A percentile compares a stretch with the other conserved stretches of the same genome.
Evolutionary conservation across 2,888 invertebrate genomes (phyloP).

Genomic region (Acheta domesticus): DNA sequence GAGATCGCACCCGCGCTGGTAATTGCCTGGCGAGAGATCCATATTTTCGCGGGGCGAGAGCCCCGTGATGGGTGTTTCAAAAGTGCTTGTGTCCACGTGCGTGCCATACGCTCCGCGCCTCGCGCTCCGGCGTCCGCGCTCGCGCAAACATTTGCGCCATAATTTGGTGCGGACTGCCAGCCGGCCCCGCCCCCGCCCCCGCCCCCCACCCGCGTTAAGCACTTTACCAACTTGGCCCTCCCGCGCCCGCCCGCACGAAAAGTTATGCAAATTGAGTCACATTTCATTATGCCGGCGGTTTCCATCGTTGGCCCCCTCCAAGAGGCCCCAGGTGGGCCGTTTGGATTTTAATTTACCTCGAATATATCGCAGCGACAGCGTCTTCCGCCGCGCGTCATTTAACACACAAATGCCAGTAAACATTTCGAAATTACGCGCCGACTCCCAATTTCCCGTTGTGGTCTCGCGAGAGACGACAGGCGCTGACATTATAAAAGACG

Average conservation of each 20-base stretch:
- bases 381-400: not conserved
- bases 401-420: not conserved
- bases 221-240: slow-evolving; percentile 4
- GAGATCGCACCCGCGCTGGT: not conserved
- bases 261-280: slow-evolving; percentile 6
- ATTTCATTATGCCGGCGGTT: slow-evolving; percentile 18
- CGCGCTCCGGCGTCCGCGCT: not conserved
- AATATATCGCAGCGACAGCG: not conserved
- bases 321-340: not conserved
- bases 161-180: not conserved
- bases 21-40: not conserved
- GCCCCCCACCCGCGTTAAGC: not conserved
- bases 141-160: slow-evolving; percentile 18
- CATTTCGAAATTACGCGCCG: not conserved
- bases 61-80: not conserved
- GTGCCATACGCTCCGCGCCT: not conserved
- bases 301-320: not conserved
- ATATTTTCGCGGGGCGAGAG: not conserved
- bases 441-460: not conserved
- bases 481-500: not conserved
- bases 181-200: not conserved
- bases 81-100: not conserved
- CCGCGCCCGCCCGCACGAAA: not conserved
- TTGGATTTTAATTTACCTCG: not conserved
- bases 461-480: not conserved